Conservation (phyloP, 2,797 vertebrate genomes). For the Pachyuromys duprasi region DNA sequence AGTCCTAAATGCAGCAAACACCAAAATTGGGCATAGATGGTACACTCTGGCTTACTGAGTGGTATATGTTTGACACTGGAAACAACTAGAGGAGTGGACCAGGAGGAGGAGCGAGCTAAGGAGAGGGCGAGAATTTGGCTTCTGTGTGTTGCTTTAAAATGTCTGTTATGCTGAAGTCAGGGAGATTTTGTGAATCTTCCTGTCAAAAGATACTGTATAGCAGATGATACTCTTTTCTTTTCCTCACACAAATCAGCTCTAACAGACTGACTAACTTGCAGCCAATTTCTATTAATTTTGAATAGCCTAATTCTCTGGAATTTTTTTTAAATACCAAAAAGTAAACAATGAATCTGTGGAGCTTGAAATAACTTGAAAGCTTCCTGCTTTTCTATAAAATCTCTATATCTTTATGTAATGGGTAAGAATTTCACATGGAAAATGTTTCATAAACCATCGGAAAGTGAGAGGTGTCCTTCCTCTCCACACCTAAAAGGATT, state of each 20-base stretch:
- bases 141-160: not conserved
- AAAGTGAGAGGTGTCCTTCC: not conserved
- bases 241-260: not conserved
- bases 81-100: too few relatives aligned
- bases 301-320: not conserved
- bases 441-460: not conserved
- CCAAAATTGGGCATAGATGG: too few relatives aligned
- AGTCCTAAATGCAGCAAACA: not conserved
- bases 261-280: not conserved
- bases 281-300: conserved; percentile 20
- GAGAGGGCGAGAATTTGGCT: not conserved
- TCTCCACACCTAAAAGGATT: not conserved
- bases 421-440: not conserved
- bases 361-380: conserved; percentile 38
- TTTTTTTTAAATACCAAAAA: not conserved
- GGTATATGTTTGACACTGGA: not conserved
- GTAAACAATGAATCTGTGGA: not conserved
- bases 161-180: not conserved
- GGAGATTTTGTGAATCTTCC: not conserved
- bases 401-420: not conserved
- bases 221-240: not conserved
- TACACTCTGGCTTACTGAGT: accelerated
- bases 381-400: not conserved
- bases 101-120: not conserved
- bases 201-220: not conserved